Evolutionary conservation across 2,888 invertebrate species (phyloP).

Genomic region (Lasioglossum vierecki): DNA sequence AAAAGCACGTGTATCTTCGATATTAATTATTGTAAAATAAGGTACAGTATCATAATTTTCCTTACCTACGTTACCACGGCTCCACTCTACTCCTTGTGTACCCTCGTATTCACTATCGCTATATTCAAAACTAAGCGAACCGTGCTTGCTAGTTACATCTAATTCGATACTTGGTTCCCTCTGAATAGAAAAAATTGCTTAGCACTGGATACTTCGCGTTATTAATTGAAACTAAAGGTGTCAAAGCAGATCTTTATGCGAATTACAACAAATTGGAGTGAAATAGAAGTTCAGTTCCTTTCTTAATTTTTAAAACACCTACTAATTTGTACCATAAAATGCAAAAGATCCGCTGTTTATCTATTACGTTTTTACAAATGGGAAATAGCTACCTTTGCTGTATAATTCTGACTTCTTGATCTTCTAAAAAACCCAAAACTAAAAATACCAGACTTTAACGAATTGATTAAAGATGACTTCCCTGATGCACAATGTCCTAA

Average conservation of each 20-base stretch:
- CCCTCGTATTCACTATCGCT: slow-evolving; percentile 82
- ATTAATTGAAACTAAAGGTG: neutral
- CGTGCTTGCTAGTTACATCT: slow-evolving; percentile 86
- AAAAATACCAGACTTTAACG: slow-evolving; percentile 88
- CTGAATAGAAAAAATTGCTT: slow-evolving; percentile 76
- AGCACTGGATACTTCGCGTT: slow-evolving; percentile 6
- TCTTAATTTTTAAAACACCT: too few relatives aligned
- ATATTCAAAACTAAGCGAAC: slow-evolving; percentile 86
- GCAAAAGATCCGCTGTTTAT: too few relatives aligned
- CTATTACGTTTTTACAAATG: neutral
- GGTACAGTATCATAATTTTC: neutral
- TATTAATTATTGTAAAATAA: slow-evolving; percentile 26
- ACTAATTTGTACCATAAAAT: too few relatives aligned
- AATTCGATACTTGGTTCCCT: slow-evolving; percentile 85
- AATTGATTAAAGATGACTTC: slow-evolving; percentile 89
- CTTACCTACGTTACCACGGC: slow-evolving; percentile 81
- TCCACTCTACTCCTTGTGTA: slow-evolving; percentile 82
- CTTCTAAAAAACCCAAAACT: slow-evolving; percentile 87
- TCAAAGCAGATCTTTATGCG: neutral
- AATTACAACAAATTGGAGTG: too few relatives aligned
- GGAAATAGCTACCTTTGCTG: slow-evolving; percentile 75
- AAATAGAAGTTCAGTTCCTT: too few relatives aligned
- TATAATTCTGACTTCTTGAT: slow-evolving; percentile 84
- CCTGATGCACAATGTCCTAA: slow-evolving; percentile 90
- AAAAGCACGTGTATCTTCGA: slow-evolving; percentile 26